phyloP scores from a whole-genome alignment of 2,113 vertebrate genomes.

The Callorhinus ursinus region DNA sequence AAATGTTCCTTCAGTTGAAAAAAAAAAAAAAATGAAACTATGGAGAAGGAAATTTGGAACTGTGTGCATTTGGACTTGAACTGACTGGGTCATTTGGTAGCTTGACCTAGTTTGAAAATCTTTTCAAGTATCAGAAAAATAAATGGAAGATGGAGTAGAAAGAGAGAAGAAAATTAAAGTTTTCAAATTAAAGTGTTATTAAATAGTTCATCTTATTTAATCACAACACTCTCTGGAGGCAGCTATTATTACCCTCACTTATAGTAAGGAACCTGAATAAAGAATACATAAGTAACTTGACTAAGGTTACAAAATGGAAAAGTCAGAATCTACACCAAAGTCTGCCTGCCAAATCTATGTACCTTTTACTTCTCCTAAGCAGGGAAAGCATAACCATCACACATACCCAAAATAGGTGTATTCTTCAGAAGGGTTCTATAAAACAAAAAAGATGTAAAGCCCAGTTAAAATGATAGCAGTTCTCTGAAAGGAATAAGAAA shows the following conservation, averaged over 20 bases:
- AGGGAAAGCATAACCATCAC: not conserved
- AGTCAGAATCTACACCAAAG: not conserved
- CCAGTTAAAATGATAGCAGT: not conserved
- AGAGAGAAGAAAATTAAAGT: not conserved
- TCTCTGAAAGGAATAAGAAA: not conserved
- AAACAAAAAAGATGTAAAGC: not conserved
- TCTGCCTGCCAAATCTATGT: not conserved
- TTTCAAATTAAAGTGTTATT: not conserved
- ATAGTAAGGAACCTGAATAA: not conserved
- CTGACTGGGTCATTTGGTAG: not conserved
- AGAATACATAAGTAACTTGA: not conserved
- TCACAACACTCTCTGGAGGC: not conserved
- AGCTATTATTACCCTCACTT: not conserved
- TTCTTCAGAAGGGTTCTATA: not conserved
- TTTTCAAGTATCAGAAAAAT: not conserved
- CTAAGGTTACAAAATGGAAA: not conserved
- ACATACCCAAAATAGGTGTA: not conserved
- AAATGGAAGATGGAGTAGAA: not conserved
- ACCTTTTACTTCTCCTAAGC: not conserved
- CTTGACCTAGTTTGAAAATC: not conserved
- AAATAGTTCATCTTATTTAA: not conserved
- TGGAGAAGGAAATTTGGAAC: not conserved
- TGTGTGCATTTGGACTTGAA: not conserved
- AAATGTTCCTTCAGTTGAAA: not conserved
- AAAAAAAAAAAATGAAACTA: slow-evolving; percentile 2